Evolutionary conservation across 2,797 vertebrate species (phyloP).

Genomic region (Ataeniobius toweri): DNA sequence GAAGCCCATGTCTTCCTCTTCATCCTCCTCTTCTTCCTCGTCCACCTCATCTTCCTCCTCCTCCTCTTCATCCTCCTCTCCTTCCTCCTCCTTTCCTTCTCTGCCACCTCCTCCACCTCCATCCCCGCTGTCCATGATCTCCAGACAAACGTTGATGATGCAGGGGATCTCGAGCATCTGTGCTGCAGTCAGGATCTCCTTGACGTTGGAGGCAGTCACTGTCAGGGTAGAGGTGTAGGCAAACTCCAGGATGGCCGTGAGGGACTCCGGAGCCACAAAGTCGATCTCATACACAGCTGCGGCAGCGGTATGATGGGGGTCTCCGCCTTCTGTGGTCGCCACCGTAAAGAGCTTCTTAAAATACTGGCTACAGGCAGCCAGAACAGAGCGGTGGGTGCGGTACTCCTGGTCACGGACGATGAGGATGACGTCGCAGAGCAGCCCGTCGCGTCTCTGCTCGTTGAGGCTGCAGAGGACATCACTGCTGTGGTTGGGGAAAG

Average conservation of each 20-base stretch:
- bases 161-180: conserved; percentile 97
- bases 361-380: conserved; percentile 98
- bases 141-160: conserved; percentile 94
- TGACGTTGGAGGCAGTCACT: conserved; percentile 92
- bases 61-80: conserved; percentile 85
- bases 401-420: conserved; percentile 96
- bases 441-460: conserved; percentile 91
- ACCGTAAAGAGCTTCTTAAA: conserved; percentile 99
- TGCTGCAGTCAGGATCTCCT: conserved; percentile 93
- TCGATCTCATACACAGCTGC: conserved; percentile 93
- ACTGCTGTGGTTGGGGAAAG: conserved; percentile 98
- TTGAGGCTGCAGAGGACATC: conserved; percentile 96
- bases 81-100: conserved; percentile 81
- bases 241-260: conserved; percentile 97
- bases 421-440: conserved; percentile 95
- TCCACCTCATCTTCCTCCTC: conserved; percentile 86
- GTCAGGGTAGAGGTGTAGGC: conserved; percentile 98
- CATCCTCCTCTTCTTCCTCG: conserved; percentile 86
- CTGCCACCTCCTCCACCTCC: conserved; percentile 76
- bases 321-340: conserved; percentile 80
- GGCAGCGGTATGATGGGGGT: conserved; percentile 60
- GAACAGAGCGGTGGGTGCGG: conserved; percentile 92
- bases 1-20: conserved; percentile 82
- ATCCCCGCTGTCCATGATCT: conserved; percentile 92
- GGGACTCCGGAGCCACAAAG: conserved; percentile 94